Base-by-base conservation (phyloP, 2,888 invertebrate species). In the Sceliomorpha sp. region DNA sequence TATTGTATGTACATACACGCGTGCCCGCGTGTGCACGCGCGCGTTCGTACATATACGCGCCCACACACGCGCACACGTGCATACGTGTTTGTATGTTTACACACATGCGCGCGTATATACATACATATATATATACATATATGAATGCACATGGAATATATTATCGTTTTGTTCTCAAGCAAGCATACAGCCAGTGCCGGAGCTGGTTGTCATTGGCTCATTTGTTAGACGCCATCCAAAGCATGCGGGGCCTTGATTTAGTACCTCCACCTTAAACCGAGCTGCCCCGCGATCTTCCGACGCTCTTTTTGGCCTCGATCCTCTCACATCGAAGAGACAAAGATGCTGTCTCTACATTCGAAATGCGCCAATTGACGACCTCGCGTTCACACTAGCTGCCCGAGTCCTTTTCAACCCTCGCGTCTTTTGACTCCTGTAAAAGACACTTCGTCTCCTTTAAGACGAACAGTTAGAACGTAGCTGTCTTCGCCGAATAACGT, bases 201-300 rank as follows among this genome's bases (percentile, higher is more conserved):
- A 82, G 86, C 79, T 82, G 86, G 86, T 86, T 87, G 88, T 87
- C 88, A 87, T 88, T 87, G 88, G 85, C 87, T 88, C 87, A 88
- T 88, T 88, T 88, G 87, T 88, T 87, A 87, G 85, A 85, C 81
- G 88, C 88, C 88, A 87, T 86, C 87, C 85, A 84, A 87, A 86
- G 86, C 86, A 87, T 86, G 87, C 86, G 85, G 86, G 86, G 82
- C 83, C 87, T 87, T 87, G 87, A 88, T 88, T 87, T 87, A 88
- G 84, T 87, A 78, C 87, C 83, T 85, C 84, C 81, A 83, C 82
- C 85, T 85, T 76, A 76, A 78, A 78, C 75, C 62, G 51, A 67
- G 66, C 53, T 72, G 73, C 62, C 70, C 62, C 77, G 71, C 72
- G 76, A 68, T 69, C 64, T 72, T 63, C 37, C 59, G 55, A 55